Percentiles rank a stretch among this genome's conserved stretches.
These are phyloP conservation scores for Scaptomyza tumidula DNA, from an alignment of 2,888 invertebrate genomes.

Conservation along the genomic window DNA sequence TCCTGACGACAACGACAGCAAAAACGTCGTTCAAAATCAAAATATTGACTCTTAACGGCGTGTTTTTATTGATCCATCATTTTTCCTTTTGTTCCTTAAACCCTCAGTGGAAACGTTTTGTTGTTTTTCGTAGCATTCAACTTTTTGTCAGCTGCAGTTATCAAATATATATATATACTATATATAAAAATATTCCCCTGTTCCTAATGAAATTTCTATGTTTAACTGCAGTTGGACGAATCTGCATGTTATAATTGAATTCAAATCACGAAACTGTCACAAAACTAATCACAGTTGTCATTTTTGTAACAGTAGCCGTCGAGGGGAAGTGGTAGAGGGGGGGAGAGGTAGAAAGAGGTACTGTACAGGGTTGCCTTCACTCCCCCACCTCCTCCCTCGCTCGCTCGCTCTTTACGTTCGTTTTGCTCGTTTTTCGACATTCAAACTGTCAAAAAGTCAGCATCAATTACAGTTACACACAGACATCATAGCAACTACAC, in stretches of 20 bases:
- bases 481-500: slow-evolving; percentile 61
- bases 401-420: background rate
- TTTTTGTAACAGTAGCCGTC: slow-evolving; percentile 53
- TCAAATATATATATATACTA: slow-evolving; percentile 11
- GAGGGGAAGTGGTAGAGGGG: too few relatives aligned
- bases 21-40: slow-evolving; percentile 65
- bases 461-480: slow-evolving; percentile 81
- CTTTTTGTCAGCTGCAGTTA: slow-evolving; percentile 38
- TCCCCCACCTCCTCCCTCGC: background rate
- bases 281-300: slow-evolving; percentile 79
- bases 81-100: slow-evolving; percentile 13
- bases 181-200: too few relatives aligned
- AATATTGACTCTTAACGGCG: slow-evolving; percentile 73
- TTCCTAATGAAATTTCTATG: slow-evolving; percentile 11
- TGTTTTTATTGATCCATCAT: slow-evolving; percentile 70
- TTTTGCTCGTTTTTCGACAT: slow-evolving; percentile 66
- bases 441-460: slow-evolving; percentile 83
- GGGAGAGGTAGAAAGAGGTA: background rate
- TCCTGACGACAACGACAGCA: slow-evolving; percentile 5
- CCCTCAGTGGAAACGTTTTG: background rate
- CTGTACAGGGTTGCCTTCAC: slow-evolving; percentile 3
- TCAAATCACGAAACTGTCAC: slow-evolving; percentile 80
- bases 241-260: slow-evolving; percentile 79
- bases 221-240: slow-evolving; percentile 14
- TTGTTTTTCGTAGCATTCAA: slow-evolving; percentile 18